Evolutionary conservation across 2,888 invertebrate species (phyloP), one percentile per base, ranked within the genome.

Genomic region (Lepeophtheirus nordmannii): DNA sequence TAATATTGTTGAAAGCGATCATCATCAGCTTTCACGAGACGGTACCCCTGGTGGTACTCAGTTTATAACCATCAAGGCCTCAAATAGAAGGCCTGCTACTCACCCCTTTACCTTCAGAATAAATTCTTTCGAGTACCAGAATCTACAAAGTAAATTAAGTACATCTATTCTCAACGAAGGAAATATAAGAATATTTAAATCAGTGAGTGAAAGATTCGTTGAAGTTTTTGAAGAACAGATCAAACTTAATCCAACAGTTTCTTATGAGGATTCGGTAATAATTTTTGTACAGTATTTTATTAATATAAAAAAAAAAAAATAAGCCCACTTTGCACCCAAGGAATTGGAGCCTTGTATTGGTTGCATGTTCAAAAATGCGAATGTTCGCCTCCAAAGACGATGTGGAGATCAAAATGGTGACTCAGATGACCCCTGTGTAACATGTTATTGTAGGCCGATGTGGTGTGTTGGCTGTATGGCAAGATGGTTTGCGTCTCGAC

Each of bases 401-500:
- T 92, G 89, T 73, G 75, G 72, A 30, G 74, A 78, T 17, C 76
- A 76, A 65, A 70, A 74, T 8, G 78, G 78, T 62, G 78, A 78
- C 17, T 73, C 73, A 73, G 74, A 68, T 0, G 70, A 68, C 22
- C 75, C 73, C 67, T 84, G 84, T 72, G 74, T 73, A 17, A 77
- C 74, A 64, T 87, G 87, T 73, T 83, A 82, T 73, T 88, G 87
- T 74, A 83, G 87, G 65, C 91, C 89, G 30, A 84, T 91, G 82
- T 92, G 92, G 91, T 93, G 92, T 77, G 77, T 82, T 23, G 82
- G 85, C 70, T 93, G 89, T 75, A 82, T 89, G 79, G 87, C 83
- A 0, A 83, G 84, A 72, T 89, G 89, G 89, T 59, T 53, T 61
- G 89, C 87, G 14, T 85, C 88, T 60, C 81, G 88, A 57, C 89